These are phyloP conservation scores for Salminus brasiliensis DNA, from an alignment of 2,113 vertebrate species.

Conservation along the genomic window DNA sequence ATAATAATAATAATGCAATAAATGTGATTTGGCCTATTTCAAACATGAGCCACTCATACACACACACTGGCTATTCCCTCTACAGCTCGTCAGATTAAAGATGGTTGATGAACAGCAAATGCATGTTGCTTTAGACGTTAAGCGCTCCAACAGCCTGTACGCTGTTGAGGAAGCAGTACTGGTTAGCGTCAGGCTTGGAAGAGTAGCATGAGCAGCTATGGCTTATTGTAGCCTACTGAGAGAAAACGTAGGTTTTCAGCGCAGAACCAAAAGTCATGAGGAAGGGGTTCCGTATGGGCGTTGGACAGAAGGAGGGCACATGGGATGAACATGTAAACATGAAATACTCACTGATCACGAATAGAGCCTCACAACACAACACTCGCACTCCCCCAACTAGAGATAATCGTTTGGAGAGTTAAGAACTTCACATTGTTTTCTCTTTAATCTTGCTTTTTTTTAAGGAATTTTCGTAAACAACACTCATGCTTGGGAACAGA, in stretches of 20 bases:
- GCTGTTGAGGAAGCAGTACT: constrained; percentile 42
- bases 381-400: constrained; percentile 89
- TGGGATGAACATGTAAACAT: constrained; percentile 89
- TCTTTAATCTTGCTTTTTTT: constrained; percentile 39
- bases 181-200: constrained; percentile 72
- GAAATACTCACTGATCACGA: constrained; percentile 96
- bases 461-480: constrained; percentile 51
- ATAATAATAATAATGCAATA: too few species aligned
- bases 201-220: constrained; percentile 73
- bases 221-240: constrained; percentile 66
- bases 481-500: constrained; percentile 68
- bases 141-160: not conserved
- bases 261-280: constrained; percentile 78
- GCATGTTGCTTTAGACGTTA: constrained; percentile 35
- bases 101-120: constrained; percentile 34
- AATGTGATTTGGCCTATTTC: too few species aligned
- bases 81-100: not conserved
- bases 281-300: constrained; percentile 75
- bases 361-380: constrained; percentile 87
- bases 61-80: too few species aligned
- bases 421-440: constrained; percentile 68
- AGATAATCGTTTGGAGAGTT: constrained; percentile 84
- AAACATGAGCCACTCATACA: too few species aligned
- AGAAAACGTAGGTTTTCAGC: constrained; percentile 62
- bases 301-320: constrained; percentile 73